Base-by-base conservation (phyloP, 2,888 invertebrate species). In the Callyntrura sp. region DNA sequence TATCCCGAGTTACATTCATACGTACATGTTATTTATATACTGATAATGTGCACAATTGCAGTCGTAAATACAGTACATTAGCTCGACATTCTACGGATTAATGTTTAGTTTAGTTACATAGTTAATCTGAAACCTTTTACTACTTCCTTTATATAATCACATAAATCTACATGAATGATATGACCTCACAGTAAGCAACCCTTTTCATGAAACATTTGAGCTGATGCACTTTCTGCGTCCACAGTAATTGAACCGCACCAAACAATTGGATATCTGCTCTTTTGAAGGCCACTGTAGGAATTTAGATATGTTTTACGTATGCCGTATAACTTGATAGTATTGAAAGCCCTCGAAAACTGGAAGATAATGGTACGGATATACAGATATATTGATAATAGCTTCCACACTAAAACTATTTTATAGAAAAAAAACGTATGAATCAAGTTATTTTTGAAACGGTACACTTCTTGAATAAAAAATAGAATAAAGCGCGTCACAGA, bases 61-160 rank as follows among this genome's bases (percentile, higher is more conserved):
- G 28, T 51, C 57, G 84, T 73, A 73, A 55, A 57, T 70, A 84
- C 45, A 45, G 14, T 12, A 70, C 68, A 83, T 83, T 83, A 68
- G 28, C 25, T 35, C 45, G n/a, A 45, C 43, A 48, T 43, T 45
- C 28, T 1, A 14, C 17, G 17, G 35, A 70, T 20, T 57, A 83
- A 51, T 68, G 35, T 68, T 68, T 62, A 9, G 48, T 25, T 51
- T 20, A 28, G 12, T 65, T 65, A 14, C 65, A 65, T 28, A 28
- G 51, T n/a, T 51, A 51, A 51, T 51, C 51, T 51, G 51, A 51
- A 9, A n/a, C 51, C 51, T 51, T 51, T 51, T 51, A 51, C 11
- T 2, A 5, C 11, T 51, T 51, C 12, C 1, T 1, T 2, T 51
- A n/a, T 51, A 51, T n/a, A n/a, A 51, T 11, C 51, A 51, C 12